These are phyloP conservation scores for Spatula clypeata DNA, from an alignment of 2,797 vertebrate species.

Conservation along the genomic window DNA sequence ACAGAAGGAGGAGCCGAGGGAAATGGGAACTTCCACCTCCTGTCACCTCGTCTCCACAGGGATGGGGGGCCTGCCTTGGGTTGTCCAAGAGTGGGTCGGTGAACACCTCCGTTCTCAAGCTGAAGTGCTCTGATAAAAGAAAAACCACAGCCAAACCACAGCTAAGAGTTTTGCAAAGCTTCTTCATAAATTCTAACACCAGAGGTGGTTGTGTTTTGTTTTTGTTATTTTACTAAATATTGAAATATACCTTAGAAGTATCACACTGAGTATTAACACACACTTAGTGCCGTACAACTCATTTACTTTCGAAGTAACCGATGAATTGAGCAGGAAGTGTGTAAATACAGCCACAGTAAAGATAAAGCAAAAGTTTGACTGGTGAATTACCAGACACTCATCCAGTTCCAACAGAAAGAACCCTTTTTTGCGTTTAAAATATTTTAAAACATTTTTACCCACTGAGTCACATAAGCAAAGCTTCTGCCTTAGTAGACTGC, in stretches of 20 bases:
- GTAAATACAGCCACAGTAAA: not conserved
- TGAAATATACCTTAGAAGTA: not conserved
- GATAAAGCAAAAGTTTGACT: not conserved
- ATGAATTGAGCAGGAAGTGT: not conserved
- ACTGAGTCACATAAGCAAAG: not conserved
- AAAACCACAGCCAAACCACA: not conserved
- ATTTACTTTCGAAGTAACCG: not conserved
- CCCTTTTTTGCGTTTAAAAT: not conserved
- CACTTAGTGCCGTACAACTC: not conserved
- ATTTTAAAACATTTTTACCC: not conserved
- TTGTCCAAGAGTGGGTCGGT: rapidly evolving
- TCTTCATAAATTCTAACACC: not conserved
- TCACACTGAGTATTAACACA: not conserved
- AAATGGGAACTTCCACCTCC: not conserved
- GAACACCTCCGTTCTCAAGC: not conserved
- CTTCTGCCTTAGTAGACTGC: not conserved
- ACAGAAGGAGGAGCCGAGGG: not conserved
- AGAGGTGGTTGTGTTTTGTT: too few relatives aligned
- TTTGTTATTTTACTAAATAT: not conserved
- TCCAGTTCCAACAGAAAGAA: not conserved
- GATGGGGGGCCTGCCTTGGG: not conserved
- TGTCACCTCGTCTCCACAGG: not conserved
- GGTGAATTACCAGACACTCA: rapidly evolving
- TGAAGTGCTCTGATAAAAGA: not conserved
- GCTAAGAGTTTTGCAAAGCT: not conserved